Evolutionary conservation across 1,140 invertebrate genomes (phyloP), one percentile per base, ranked within the genome.

Genomic region (Cotesia typhae): DNA sequence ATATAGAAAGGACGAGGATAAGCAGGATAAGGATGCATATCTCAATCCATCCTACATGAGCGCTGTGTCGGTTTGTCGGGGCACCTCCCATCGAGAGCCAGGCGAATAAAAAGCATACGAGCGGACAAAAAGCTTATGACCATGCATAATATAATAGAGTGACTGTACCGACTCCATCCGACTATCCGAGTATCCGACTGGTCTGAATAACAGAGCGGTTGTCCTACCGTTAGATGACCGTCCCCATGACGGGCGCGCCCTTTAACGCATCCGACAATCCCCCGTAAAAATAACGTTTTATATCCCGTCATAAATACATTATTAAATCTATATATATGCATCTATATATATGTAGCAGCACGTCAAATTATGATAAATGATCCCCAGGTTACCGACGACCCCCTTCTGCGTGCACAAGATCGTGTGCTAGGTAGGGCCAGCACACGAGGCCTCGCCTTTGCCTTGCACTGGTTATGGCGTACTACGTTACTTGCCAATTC

Each of bases 201-300:
- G 41, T 47, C 41, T 47, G 41, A 47, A 47, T 47, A 47, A 47
- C 41, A 47, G 41, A 47, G 41, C 10, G 35, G 74, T 75, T 71
- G 66, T 61, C 14, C 7, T 75, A 70, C 74, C 74, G 74, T 75
- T 75, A 75, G 35, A 63, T 75, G 71, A 75, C 74, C 74, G 74
- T 64, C 67, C 63, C 55, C 59, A 67, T 47, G 38, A 61, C 17
- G 51, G 51, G 51, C 67, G 35, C 52, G n/a, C 59, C 59, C 59
- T 61, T 20, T 61, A 63, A 38, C 41, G 10, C 59, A 61, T 70
- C 59, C 71, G 63, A 60, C 28, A 66, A 10, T 53, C 47, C 47
- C 12, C 4, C 53, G 5, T 20, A 57, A 57, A 57, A 67, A 63
- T 12, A 3, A 14, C 52, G 59, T 3, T 72, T 55, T 69, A 59